Evolutionary conservation across 2,797 vertebrate genomes (phyloP).

Genomic region (Rhadinocentrus ornatus): DNA sequence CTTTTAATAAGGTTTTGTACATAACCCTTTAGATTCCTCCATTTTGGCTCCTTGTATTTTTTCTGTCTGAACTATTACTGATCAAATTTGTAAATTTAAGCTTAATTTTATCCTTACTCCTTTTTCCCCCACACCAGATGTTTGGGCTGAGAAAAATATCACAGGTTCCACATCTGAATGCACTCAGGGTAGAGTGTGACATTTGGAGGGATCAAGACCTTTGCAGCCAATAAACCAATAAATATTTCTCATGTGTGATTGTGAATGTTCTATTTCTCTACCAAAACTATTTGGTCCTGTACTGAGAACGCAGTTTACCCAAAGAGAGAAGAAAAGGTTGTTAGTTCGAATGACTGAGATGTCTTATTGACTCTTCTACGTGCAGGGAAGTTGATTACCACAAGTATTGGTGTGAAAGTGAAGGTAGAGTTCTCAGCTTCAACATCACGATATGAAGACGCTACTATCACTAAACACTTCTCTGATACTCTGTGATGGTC

Average conservation of each 20-base stretch:
- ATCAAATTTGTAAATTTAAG: neutral
- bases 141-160: conserved; percentile 1
- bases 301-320: conserved; percentile 8
- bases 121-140: neutral
- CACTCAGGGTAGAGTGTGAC: neutral
- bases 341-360: conserved; percentile 55
- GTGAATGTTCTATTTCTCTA: neutral
- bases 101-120: neutral
- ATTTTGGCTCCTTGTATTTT: too few relatives aligned
- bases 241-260: conserved; percentile 25
- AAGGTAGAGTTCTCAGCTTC: conserved; percentile 25
- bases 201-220: conserved; percentile 5
- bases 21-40: neutral
- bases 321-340: conserved; percentile 33
- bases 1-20: neutral
- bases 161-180: neutral
- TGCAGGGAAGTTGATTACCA: conserved; percentile 57
- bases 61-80: neutral
- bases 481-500: conserved; percentile 13
- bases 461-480: conserved; percentile 50
- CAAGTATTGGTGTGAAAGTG: conserved; percentile 18
- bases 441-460: conserved; percentile 47
- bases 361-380: conserved; percentile 60
- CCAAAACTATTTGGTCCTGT: conserved; percentile 19
- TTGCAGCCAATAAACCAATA: conserved; percentile 7